Conservation (phyloP, 2,797 vertebrate genomes). For the Thripadectes ignobilis region DNA sequence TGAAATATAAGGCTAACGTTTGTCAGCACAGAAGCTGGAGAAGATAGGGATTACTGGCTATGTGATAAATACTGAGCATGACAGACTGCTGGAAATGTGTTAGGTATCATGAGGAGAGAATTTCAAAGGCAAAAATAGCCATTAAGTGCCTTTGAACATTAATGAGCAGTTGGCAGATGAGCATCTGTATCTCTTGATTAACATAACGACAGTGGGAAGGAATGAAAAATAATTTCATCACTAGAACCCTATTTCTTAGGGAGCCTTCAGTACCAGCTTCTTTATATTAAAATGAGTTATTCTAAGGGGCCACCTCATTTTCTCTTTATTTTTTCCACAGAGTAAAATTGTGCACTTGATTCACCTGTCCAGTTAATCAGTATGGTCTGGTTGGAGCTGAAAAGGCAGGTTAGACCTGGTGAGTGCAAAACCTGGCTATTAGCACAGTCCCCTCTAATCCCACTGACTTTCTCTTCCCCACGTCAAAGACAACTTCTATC, state of each 20-base stretch:
- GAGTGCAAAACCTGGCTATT: background rate
- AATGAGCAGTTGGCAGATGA: background rate
- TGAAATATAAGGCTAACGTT: background rate
- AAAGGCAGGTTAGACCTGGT: background rate
- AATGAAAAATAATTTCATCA: background rate
- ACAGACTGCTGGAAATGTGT: background rate
- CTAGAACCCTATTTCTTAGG: background rate
- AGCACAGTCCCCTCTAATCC: background rate
- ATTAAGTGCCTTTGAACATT: background rate
- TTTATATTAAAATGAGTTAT: background rate
- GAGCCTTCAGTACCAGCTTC: background rate
- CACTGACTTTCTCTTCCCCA: background rate
- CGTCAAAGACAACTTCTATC: background rate
- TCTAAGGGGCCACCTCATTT: background rate
- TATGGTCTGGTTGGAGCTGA: background rate
- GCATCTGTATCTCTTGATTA: background rate
- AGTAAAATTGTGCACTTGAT: background rate
- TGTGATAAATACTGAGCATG: background rate
- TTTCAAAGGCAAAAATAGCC: constrained; percentile 24
- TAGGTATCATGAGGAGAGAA: background rate
- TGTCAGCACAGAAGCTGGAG: background rate
- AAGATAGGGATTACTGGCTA: background rate
- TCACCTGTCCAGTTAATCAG: background rate
- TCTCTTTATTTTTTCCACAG: background rate
- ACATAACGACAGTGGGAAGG: background rate